Base-by-base conservation (phyloP, 2,113 vertebrate genomes). In the Ivindomyrus marchei region DNA sequence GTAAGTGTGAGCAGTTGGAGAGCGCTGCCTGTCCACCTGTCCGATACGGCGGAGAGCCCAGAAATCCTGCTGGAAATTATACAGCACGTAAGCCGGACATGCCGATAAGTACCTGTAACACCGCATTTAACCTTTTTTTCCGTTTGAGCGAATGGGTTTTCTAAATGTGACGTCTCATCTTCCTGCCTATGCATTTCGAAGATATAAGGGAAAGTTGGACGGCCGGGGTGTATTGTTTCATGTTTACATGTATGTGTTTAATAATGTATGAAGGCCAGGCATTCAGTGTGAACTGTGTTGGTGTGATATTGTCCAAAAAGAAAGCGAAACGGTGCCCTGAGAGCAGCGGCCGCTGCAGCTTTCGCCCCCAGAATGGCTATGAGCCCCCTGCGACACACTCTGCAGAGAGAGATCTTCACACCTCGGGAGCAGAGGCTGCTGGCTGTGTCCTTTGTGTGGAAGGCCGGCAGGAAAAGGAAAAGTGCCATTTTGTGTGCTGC, bases 391-490 rank as follows among this genome's bases (percentile, higher is more conserved):
- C 93, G 94, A 93, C 92, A 62, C 70, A 89, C 46, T 0, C 90
- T 94, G 91, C 92, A 94, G 52, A 92, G 74, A 46, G 92, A 91
- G 0, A 4, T 93, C 21, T 93, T 93, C 91, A 90, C 88, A 24
- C 90, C 92, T 0, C 91, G 91, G 89, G 90, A 91, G 1, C 92
- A 93, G 88, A 91, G 89, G 89, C 91, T 94, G 42, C 90, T 94
- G 91, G 93, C 92, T 31, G 89, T 84, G 0, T 0, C 92, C 21
- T 4, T 0, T n/a, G 94, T 93, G 62, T 94, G 94, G 94, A 94
- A 93, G 88, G 86, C 89, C 0, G 91, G 93, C 90, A 93, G 84
- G 90, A 94, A 91, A 85, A 93, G 89, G 88, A 94, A 92, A 85
- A 92, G 80, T 74, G 91, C 90, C 56, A 45, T 94, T 4, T 92